A percentile compares a stretch with the other conserved stretches of the same genome.
phyloP scores from a whole-genome alignment of 2,888 invertebrate genomes.

The Helobdella robusta region DNA sequence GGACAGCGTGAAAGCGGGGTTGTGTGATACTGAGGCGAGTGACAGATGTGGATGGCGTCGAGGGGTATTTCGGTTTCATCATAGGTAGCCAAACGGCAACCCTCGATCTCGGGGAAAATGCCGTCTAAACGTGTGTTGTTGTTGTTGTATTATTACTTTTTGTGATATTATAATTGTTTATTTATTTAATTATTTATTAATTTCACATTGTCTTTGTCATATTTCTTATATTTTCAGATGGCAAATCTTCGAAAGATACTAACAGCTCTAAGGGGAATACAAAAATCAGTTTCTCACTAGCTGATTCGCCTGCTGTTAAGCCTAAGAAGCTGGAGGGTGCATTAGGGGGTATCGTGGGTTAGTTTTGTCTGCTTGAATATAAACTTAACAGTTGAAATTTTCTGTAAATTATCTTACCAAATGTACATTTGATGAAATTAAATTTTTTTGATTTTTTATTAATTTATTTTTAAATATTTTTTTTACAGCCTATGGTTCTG shows the following conservation, averaged over 20 bases:
- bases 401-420: background rate
- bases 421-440: background rate
- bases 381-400: background rate
- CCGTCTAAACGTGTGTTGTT: too few species aligned
- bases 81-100: too few species aligned
- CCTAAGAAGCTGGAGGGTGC: conserved; percentile 22
- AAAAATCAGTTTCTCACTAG: background rate
- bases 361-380: background rate
- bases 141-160: background rate
- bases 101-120: too few species aligned
- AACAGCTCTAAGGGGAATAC: background rate
- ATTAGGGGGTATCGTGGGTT: conserved; percentile 16
- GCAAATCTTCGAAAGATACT: too few species aligned
- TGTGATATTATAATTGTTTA: background rate
- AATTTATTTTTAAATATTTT: background rate
- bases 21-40: too few species aligned
- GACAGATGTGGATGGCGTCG: too few species aligned
- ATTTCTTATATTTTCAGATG: background rate
- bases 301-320: background rate
- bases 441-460: background rate
- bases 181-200: background rate
- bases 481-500: background rate
- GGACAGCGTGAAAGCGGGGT: too few species aligned
- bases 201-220: too few species aligned
- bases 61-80: too few species aligned